Evolutionary conservation across 1,140 invertebrate species (phyloP).

Genomic region (Magallana gigas): DNA sequence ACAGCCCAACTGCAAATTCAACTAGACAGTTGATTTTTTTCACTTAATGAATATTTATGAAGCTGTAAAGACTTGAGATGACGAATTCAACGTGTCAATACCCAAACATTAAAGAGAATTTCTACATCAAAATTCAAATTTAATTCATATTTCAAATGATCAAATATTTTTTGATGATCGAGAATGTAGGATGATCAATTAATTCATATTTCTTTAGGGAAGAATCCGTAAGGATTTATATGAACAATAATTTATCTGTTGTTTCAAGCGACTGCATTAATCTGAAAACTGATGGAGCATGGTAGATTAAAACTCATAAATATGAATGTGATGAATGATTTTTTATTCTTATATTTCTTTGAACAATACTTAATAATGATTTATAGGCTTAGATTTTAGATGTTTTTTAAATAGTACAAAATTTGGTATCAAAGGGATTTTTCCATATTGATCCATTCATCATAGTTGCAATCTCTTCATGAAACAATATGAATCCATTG

Average conservation of each 20-base stretch:
- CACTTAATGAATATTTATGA: constrained; percentile 27
- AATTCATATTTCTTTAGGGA: neutral
- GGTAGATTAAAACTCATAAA: too few relatives aligned
- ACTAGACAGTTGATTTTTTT: constrained; percentile 34
- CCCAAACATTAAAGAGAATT: neutral
- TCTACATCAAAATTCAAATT: constrained; percentile 28
- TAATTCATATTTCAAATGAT: neutral
- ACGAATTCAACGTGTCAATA: constrained; percentile 24
- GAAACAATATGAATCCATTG: too few relatives aligned
- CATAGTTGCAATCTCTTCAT: too few relatives aligned
- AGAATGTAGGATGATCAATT: constrained; percentile 6
- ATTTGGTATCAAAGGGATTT: too few relatives aligned
- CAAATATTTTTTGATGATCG: constrained; percentile 8
- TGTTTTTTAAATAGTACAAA: too few relatives aligned
- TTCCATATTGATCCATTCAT: too few relatives aligned
- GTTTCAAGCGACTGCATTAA: neutral
- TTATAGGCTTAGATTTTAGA: too few relatives aligned
- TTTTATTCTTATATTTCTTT: too few relatives aligned
- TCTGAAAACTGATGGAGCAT: too few relatives aligned
- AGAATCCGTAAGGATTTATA: neutral
- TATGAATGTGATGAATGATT: too few relatives aligned
- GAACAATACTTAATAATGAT: too few relatives aligned
- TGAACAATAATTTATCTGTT: constrained; percentile 17
- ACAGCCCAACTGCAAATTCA: constrained; percentile 35
- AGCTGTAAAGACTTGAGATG: constrained; percentile 3